Evolutionary conservation across 2,797 vertebrate species (phyloP), one percentile per base, ranked within the genome.

Genomic region (Orestias chungarensis): DNA sequence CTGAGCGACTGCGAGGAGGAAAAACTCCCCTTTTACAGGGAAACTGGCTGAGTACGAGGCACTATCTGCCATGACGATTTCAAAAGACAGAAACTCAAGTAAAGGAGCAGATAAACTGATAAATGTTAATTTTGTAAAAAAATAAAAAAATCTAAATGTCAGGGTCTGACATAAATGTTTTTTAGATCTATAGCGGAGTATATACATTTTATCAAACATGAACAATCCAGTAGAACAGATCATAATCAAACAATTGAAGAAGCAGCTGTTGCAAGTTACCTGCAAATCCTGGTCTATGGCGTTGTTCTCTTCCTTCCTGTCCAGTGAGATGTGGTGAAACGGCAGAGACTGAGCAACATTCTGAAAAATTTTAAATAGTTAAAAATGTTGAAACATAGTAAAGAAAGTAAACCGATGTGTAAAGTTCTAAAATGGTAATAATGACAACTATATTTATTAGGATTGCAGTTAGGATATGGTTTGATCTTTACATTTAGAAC

Each of bases 231-330:
- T n/a, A n/a, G n/a, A n/a, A n/a, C n/a, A n/a, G n/a, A 1, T 27
- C 29, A 46, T 0, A 31, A 6, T 46, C 4, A 38, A 38, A 6
- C 1, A 40, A 50, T n/a, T 6, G 38, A 42, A 44, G 3, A 12
- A 18, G 6, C 7, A 33, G 44, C 6, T 38, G 31, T 14, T 35
- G n/a, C 2, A 6, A 10, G 47, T 75, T 81, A 92, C 92, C 90
- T 99, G 97, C 83, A 99, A 94, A 91, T 99, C 98, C 81, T 97
- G 96, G 89, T 99, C 97, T 67, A 99, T 98, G 88, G 96, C 95
- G 78, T 93, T 94, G 57, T 97, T 98, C 89, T 98, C 97, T 67
- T 98, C 97, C 87, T 97, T 92, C 71, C 86, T 91, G 89, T 99
- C 97, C 85, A 99, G 94, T 88, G 96, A 99, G 90, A 99, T 96